A percentile compares a stretch with the other conserved stretches of the same genome.
phyloP scores from a whole-genome alignment of 2,113 vertebrate species.

The Caretta caretta region DNA sequence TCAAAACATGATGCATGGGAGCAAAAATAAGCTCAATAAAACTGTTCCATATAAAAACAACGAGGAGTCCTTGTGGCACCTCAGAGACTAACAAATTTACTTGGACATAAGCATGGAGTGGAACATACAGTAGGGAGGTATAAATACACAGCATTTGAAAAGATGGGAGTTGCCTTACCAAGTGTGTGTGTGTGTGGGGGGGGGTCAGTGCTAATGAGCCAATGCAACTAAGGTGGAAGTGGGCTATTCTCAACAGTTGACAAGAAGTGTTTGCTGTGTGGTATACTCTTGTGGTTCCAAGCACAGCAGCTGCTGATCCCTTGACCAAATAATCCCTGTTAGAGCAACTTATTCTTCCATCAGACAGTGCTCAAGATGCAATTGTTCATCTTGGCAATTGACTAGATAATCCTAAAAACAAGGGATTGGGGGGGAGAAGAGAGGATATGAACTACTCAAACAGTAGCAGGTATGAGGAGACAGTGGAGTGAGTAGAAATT shows the following conservation, averaged over 20 bases:
- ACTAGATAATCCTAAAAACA: background rate
- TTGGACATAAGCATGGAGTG: too few species aligned
- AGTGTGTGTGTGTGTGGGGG: too few species aligned
- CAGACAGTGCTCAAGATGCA: background rate
- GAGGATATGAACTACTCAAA: background rate
- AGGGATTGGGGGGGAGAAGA: background rate
- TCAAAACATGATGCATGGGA: background rate
- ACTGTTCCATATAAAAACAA: background rate
- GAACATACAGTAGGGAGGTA: too few species aligned
- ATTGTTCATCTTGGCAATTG: background rate
- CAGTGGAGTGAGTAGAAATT: background rate
- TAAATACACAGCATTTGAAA: too few species aligned
- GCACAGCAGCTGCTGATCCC: background rate
- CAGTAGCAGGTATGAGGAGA: background rate
- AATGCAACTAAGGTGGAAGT: too few species aligned
- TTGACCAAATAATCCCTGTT: background rate
- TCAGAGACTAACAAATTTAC: too few species aligned
- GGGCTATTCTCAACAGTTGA: too few species aligned
- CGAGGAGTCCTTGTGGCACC: too few species aligned
- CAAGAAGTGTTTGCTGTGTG: too few species aligned
- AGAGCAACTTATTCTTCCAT: background rate
- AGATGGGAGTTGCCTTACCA: too few species aligned
- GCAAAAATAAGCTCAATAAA: constrained; percentile 41
- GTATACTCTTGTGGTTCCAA: background rate
- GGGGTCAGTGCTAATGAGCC: too few species aligned